phyloP scores from a whole-genome alignment of 2,113 vertebrate genomes.

The Leptobrachium leishanense region DNA sequence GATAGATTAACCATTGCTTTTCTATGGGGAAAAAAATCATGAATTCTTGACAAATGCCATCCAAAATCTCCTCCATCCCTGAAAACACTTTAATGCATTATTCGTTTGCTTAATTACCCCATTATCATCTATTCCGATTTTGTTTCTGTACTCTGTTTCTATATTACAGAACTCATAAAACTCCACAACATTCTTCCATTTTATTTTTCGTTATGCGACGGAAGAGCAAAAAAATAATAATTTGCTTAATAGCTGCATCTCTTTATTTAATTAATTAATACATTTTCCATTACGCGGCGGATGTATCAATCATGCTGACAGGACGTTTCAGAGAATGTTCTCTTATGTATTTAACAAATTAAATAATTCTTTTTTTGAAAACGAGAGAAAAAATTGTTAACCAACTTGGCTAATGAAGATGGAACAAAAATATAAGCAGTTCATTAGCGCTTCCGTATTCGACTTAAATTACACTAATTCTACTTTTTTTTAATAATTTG shows the following conservation, averaged over 20 bases:
- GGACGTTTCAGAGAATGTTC: not conserved
- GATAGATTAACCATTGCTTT: no score
- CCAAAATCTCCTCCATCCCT: no score
- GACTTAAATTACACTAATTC: not conserved
- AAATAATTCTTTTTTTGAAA: conserved; percentile 23
- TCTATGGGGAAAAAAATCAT: no score
- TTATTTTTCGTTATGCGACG: not conserved
- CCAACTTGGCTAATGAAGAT: conserved; percentile 20
- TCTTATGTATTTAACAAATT: conserved; percentile 12
- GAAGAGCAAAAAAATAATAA: not conserved
- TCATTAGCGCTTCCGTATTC: conserved; percentile 20
- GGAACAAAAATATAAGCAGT: conserved; percentile 5
- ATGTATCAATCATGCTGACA: conserved; percentile 18
- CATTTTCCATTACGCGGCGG: not conserved
- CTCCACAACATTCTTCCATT: not conserved
- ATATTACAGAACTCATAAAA: no score
- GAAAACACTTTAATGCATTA: no score
- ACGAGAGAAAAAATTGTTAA: not conserved
- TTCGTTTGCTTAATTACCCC: no score
- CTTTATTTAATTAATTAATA: not conserved
- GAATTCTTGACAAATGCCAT: no score
- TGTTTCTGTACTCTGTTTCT: no score
- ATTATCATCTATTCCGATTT: no score
- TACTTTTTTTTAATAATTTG: conserved; percentile 4
- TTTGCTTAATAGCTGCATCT: not conserved